Conservation (phyloP, 2,113 vertebrate genomes). For the Pagrus major region DNA sequence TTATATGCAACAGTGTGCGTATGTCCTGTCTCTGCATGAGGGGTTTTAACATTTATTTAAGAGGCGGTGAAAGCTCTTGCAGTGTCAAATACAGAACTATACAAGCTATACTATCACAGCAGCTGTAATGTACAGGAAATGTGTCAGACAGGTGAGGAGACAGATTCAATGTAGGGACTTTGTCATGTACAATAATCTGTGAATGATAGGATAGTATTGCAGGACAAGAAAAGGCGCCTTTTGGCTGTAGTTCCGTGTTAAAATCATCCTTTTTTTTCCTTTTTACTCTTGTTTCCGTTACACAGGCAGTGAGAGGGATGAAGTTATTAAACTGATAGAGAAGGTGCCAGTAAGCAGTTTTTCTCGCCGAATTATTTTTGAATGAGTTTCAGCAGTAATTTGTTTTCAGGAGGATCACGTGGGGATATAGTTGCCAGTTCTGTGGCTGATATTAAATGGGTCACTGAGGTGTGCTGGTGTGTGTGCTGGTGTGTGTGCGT, state of each 20-base stretch:
- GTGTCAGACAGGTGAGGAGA: not conserved
- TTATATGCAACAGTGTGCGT: conserved; percentile 27
- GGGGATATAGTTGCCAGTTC: conserved; percentile 45
- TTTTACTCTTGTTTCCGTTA: conserved; percentile 10
- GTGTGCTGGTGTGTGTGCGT: conserved; percentile 18
- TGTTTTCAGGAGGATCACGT: conserved; percentile 42
- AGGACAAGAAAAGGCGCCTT: conserved; percentile 14
- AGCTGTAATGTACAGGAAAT: conserved; percentile 1
- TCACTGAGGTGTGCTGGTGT: conserved; percentile 48
- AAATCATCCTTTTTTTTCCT: conserved; percentile 23
- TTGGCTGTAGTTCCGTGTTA: conserved; percentile 11
- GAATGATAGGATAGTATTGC: conserved; percentile 2
- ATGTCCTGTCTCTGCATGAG: not conserved
- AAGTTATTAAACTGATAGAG: conserved; percentile 64
- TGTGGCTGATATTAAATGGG: conserved; percentile 64
- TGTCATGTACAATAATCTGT: conserved; percentile 20
- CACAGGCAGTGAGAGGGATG: conserved; percentile 27
- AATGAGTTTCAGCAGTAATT: conserved; percentile 48
- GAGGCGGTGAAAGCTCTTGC: not conserved
- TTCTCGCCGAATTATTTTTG: conserved; percentile 53
- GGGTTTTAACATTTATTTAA: conserved; percentile 7
- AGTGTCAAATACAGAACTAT: conserved; percentile 2
- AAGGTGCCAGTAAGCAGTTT: conserved; percentile 45
- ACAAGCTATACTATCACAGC: conserved; percentile 9
- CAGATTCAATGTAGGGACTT: not conserved